Base-by-base conservation (phyloP, 2,113 vertebrate genomes). In the Neotoma lepida region DNA sequence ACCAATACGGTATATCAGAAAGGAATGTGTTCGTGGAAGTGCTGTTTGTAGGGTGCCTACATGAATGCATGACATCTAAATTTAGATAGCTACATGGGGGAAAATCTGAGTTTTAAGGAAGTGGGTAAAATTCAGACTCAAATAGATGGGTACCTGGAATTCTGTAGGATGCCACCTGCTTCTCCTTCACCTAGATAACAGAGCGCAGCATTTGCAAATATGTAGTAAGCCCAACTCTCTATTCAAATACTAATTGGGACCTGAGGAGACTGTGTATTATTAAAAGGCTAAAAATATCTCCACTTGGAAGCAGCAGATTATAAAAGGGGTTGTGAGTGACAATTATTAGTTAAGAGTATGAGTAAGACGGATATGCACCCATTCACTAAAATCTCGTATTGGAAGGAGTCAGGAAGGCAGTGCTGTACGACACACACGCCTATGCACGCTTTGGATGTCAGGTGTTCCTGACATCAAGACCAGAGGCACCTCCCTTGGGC, bases 211-310 rank as follows among this genome's bases (percentile, higher is more conserved):
- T 56, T 61, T 41, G 61, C 33, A 68, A 73, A 94, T 81, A 85
- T 41, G 81, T 41, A 61, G 15, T 61, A 64, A 95, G 30, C 61
- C 80, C 39, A 66, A 82, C 24, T 81, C 71, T 92, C 81, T 74
- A 30, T 28, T 46, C 33, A 80, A 81, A 89, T 86, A 46, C 66
- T 44, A 82, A 74, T 1, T 85, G 58, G 68, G 93, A 61, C 20
- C 35, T 35, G 35, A 84, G 64, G 41, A 93, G 64, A 26, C 35
- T 24, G 39, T 78, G 77, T 61, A 56, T 64, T 86, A 87, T 63
- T 80, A 84, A 86, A 93, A 93, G 35, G 46, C 92, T 95, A 96
- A 95, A 97, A 96, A 95, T 88, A 96, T 35, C 90, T 94, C 90
- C 64, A 56, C 26, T 93, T 86, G 81, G 64, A 93, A 95, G 93